Conservation (phyloP, 1,140 invertebrate species). For the Zaprionus ghesquierei region DNA sequence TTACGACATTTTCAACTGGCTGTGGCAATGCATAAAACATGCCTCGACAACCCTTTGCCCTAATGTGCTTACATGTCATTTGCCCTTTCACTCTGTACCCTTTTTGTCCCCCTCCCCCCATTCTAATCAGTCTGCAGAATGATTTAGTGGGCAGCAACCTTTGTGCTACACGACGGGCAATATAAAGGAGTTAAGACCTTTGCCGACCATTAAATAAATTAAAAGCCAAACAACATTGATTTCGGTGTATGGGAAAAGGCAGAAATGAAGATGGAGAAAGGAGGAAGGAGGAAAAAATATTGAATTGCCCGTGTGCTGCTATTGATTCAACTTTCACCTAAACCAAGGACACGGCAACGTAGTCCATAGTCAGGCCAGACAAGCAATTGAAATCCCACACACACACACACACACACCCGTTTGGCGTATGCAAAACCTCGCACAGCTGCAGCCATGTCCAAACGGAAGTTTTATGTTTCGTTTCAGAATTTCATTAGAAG, state of each 20-base stretch:
- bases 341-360: slow-evolving; percentile 34
- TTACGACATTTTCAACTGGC: background rate
- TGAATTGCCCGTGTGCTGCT: slow-evolving; percentile 12
- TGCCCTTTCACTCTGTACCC: background rate
- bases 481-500: slow-evolving; percentile 53
- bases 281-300: slow-evolving; percentile 4
- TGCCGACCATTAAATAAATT: slow-evolving; percentile 48
- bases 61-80: background rate
- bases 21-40: background rate
- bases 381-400: slow-evolving; percentile 14
- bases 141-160: slow-evolving; percentile 32
- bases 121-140: slow-evolving; percentile 23
- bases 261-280: background rate
- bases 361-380: slow-evolving; percentile 31
- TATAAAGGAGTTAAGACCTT: slow-evolving; percentile 28
- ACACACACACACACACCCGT: background rate
- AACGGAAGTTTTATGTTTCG: slow-evolving; percentile 60
- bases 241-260: background rate
- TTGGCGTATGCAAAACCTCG: slow-evolving; percentile 50
- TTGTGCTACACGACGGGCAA: slow-evolving; percentile 33
- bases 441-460: slow-evolving; percentile 50
- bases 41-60: background rate
- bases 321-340: slow-evolving; percentile 60
- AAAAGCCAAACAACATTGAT: slow-evolving; percentile 47
- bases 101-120: background rate